Evolutionary conservation across 2,888 invertebrate species (phyloP), one percentile per base, ranked within the genome.

Genomic region (Imbricaverruca yamaguchii): DNA sequence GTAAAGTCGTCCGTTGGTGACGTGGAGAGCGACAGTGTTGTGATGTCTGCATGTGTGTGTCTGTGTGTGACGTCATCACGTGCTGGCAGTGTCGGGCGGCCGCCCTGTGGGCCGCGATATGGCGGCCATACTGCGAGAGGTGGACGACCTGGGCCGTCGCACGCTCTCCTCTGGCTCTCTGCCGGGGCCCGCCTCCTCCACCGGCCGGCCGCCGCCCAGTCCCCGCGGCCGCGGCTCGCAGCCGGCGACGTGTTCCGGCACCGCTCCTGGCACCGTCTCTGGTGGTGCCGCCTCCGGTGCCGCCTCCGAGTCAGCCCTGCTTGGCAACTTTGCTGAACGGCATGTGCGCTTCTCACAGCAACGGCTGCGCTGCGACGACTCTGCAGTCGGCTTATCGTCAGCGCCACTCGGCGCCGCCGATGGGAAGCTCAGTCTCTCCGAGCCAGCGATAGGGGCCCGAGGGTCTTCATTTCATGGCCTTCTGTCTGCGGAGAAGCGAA

Each of bases 231-330:
- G 53, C 55, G 39, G 2, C 39, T 39, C 39, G 39, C 39, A 39
- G 4, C 74, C 74, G 65, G 15, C 9, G 12, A 39, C 39, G 39
- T 39, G 2, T 7, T 59, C 59, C 8, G 7, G 74, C 55, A 10
- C 21, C 55, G 55, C 53, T 18, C 25, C 39, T 39, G 21, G 18
- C 74, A 23, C 55, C 69, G 21, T 1, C 53, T 21, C 55, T 25
- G 25, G n/a, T 11, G 4, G 7, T 9, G 67, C 53, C 67, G 12
- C 67, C 11, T 1, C 12, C 9, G 67, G 67, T 8, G 74, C 39
- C 69, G 39, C 69, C 39, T 74, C 74, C 53, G 74, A 74, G 74
- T 21, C 74, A 10, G 74, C 74, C 18, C 74, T 74, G 74, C 55
- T 74, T 21, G 53, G 13, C 53, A 55, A 15, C 13, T 11, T 21